Conservation (phyloP, 2,888 invertebrate species). For the Merodon equestris region DNA sequence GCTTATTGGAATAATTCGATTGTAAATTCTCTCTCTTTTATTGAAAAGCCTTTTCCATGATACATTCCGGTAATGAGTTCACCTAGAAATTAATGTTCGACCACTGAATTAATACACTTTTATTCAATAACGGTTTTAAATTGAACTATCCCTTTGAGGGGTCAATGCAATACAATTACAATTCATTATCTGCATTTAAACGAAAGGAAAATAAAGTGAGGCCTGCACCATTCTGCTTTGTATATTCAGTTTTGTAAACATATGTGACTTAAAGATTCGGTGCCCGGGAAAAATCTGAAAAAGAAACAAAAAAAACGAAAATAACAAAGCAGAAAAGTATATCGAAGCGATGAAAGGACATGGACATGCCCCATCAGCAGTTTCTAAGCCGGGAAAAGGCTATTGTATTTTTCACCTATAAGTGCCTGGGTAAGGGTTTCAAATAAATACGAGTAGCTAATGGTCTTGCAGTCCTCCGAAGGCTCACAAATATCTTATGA, state of each 20-base stretch:
- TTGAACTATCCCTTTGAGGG: slow-evolving; percentile 27
- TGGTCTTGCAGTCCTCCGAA: not conserved
- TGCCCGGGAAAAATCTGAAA: no score
- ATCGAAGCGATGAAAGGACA: no score
- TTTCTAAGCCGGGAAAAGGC: not conserved
- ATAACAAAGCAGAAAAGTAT: no score
- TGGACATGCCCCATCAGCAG: no score
- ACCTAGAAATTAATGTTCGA: slow-evolving; percentile 6
- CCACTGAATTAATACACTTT: slow-evolving; percentile 15
- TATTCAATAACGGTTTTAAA: slow-evolving; percentile 24
- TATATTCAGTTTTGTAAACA: no score
- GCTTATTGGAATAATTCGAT: no score
- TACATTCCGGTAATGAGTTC: slow-evolving; percentile 9
- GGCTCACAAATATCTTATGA: no score
- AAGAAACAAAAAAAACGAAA: no score
- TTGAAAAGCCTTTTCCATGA: no score
- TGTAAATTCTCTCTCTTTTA: no score
- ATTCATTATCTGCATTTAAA: slow-evolving; percentile 8
- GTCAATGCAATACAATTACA: slow-evolving; percentile 1
- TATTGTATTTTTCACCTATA: not conserved
- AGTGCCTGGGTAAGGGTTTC: not conserved
- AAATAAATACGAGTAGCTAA: not conserved
- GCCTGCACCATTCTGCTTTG: no score
- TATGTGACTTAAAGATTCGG: no score
- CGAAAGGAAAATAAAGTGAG: not conserved